Percentiles rank a stretch among this genome's conserved stretches.
These are phyloP conservation scores for Eupithecia insigniata DNA, from an alignment of 2,888 invertebrate genomes.

Conservation along the genomic window DNA sequence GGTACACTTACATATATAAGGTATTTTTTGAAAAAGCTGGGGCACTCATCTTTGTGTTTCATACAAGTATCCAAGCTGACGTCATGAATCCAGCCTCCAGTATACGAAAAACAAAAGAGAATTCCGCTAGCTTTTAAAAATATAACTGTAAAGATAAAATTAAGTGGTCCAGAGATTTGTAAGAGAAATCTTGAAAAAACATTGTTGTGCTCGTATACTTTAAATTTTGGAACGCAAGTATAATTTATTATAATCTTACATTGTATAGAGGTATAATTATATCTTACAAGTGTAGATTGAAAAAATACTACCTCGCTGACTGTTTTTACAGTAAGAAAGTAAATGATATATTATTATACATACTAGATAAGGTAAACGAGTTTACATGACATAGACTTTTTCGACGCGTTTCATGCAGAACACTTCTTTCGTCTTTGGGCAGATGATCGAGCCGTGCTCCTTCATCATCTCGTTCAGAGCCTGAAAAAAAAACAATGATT, in stretches of 20 bases:
- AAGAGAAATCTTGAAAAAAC: background rate
- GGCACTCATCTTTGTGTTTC: too few species aligned
- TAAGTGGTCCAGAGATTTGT: background rate
- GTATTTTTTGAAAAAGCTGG: too few species aligned
- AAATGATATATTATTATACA: background rate
- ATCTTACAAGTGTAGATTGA: background rate
- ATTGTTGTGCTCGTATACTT: background rate
- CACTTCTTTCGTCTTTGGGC: conserved; percentile 96
- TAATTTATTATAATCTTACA: background rate
- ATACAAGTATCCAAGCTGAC: too few species aligned
- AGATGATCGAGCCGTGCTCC: conserved; percentile 95
- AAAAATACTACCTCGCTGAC: conserved; percentile 3
- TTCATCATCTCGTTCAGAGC: conserved; percentile 96
- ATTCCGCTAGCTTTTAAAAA: too few species aligned
- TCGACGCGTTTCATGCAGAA: conserved; percentile 96
- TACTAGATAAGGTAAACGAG: background rate
- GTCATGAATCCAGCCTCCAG: too few species aligned
- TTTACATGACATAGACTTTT: conserved; percentile 98
- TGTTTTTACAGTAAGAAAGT: background rate
- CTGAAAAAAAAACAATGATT: conserved; percentile 68
- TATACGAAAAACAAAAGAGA: too few species aligned
- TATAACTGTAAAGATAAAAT: background rate
- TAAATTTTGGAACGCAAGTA: background rate
- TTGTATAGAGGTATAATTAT: background rate
- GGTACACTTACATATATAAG: too few species aligned